Percentiles rank a stretch among this genome's conserved stretches.
phyloP scores from a whole-genome alignment of 2,888 invertebrate genomes.

The Cephus sareptanus region DNA sequence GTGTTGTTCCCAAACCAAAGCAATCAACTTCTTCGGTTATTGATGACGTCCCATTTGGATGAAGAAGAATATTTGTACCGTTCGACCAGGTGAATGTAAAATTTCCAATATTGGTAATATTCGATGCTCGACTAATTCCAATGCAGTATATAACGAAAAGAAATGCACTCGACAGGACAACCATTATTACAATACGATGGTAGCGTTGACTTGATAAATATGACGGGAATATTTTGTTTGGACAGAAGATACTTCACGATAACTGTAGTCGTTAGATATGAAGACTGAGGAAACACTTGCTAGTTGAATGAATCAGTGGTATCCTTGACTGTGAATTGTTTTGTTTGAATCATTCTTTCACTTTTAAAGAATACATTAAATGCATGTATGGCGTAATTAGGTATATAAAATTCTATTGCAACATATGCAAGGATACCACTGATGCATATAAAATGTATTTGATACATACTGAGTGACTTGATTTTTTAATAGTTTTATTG shows the following conservation, averaged over 20 bases:
- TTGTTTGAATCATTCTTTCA: neutral
- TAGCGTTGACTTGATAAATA: neutral
- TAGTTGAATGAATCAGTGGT: neutral
- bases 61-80: neutral
- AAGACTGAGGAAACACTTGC: neutral
- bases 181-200: neutral
- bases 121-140: neutral
- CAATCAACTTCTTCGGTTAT: constrained; percentile 66
- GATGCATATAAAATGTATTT: neutral
- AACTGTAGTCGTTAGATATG: neutral
- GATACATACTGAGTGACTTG: neutral
- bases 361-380: too few species aligned
- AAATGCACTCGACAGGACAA: neutral
- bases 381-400: too few species aligned
- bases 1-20: constrained; percentile 67
- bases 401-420: neutral
- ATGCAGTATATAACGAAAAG: neutral
- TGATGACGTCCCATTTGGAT: neutral
- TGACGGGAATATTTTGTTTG: neutral
- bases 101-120: constrained; percentile 2
- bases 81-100: constrained; percentile 5
- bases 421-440: neutral
- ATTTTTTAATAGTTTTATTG: neutral
- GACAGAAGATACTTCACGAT: neutral
- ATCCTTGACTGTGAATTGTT: neutral